phyloP scores from a whole-genome alignment of 2,888 invertebrate species.

The Cataglyphis albicans region DNA sequence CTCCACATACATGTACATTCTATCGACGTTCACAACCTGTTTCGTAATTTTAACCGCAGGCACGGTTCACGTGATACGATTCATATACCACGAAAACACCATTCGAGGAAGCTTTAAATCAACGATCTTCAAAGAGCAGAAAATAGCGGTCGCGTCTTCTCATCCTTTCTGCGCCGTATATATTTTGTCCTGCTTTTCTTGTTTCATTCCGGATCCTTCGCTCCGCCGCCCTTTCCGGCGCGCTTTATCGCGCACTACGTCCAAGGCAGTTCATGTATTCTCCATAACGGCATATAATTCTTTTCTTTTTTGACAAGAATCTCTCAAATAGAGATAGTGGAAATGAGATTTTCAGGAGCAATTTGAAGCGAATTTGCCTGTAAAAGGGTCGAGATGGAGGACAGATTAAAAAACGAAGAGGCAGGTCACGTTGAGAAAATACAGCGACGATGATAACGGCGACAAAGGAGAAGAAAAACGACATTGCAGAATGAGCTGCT shows the following conservation, averaged over 20 bases:
- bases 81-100: constrained; percentile 38
- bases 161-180: constrained; percentile 25
- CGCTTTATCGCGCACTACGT: constrained; percentile 41
- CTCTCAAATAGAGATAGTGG: constrained; percentile 41
- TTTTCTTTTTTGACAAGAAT: constrained; percentile 41
- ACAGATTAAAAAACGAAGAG: constrained; percentile 57
- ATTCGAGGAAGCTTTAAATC: constrained; percentile 39
- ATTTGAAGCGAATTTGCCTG: constrained; percentile 75
- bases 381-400: constrained; percentile 65
- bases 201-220: constrained; percentile 13
- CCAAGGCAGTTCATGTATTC: constrained; percentile 18
- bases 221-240: not conserved
- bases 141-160: constrained; percentile 29
- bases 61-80: constrained; percentile 30
- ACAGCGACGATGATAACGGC: constrained; percentile 28
- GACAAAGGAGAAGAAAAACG: constrained; percentile 19
- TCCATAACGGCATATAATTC: constrained; percentile 51
- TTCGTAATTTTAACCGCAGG: constrained; percentile 44
- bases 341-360: constrained; percentile 77
- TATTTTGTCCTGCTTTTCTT: constrained; percentile 23
- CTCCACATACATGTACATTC: not conserved
- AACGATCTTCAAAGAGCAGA: constrained; percentile 54
- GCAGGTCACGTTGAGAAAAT: constrained; percentile 28
- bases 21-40: constrained; percentile 10
- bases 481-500: constrained; percentile 58